Percentiles rank a stretch among this genome's conserved stretches.
These are phyloP conservation scores for Heliconius erato DNA, from an alignment of 2,888 invertebrate genomes.

Conservation along the genomic window DNA sequence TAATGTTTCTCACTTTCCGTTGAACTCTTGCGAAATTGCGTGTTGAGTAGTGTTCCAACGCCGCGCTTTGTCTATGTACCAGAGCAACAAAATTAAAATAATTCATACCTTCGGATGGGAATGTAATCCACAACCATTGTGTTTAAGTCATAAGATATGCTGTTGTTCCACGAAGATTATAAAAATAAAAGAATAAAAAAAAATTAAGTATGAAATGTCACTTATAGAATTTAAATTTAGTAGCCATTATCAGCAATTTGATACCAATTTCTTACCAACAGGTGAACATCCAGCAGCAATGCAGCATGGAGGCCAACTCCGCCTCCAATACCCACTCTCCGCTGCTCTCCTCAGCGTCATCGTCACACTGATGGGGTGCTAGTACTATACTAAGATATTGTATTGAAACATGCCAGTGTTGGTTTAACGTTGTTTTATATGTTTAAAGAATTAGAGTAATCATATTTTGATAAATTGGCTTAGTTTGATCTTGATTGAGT, in stretches of 20 bases:
- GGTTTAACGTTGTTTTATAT: background rate
- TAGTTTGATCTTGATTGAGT: background rate
- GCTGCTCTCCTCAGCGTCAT: conserved; percentile 90
- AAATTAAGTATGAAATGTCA: background rate
- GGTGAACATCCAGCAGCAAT: conserved; percentile 95
- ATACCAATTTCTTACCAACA: conserved; percentile 62
- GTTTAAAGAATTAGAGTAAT: background rate
- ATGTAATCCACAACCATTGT: too few species aligned
- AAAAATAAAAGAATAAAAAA: background rate
- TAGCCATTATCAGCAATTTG: background rate
- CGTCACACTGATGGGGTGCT: conserved; percentile 86
- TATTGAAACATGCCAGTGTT: conserved; percentile 20
- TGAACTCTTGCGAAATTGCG: too few species aligned
- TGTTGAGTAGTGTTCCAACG: too few species aligned
- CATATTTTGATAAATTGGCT: background rate
- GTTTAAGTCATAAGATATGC: too few species aligned
- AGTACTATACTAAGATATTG: conserved; percentile 58
- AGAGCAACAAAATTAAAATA: too few species aligned
- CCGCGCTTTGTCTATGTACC: too few species aligned
- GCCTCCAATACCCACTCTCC: conserved; percentile 89
- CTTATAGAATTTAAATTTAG: too few species aligned
- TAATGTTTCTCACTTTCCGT: too few species aligned
- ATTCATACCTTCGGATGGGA: too few species aligned
- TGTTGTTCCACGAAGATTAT: too few species aligned
- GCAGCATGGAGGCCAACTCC: conserved; percentile 91